These are phyloP conservation scores for Hypotaenidia okinawae DNA, from an alignment of 2,797 vertebrate species.

Conservation along the genomic window DNA sequence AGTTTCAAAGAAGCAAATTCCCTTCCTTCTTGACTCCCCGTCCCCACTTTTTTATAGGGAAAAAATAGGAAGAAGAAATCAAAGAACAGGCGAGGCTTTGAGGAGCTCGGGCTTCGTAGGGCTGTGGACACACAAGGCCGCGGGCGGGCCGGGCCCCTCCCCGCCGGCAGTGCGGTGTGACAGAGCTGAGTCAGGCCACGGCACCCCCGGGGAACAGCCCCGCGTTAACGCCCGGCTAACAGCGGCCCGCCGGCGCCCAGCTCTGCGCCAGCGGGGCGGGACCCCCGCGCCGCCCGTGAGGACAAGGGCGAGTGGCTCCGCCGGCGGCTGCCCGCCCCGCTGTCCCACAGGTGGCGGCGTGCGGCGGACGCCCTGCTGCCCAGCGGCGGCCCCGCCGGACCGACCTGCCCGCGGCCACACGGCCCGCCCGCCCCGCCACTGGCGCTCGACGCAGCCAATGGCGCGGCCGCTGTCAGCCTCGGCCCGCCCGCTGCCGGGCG, in stretches of 20 bases:
- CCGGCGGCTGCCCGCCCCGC: fast-evolving
- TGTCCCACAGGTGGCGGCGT: background rate
- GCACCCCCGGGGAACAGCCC: background rate
- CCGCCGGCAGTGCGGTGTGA: background rate
- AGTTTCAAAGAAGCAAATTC: background rate
- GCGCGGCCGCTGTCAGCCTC: conserved; percentile 54
- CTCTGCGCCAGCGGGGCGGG: background rate
- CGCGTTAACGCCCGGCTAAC: too few relatives aligned
- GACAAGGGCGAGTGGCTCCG: fast-evolving
- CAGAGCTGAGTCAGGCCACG: background rate
- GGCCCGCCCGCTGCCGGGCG: conserved; percentile 76
- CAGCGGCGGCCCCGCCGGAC: too few relatives aligned
- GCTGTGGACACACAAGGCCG: too few relatives aligned
- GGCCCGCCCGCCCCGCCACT: conserved; percentile 65
- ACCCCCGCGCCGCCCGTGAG: fast-evolving
- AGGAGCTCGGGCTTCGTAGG: too few relatives aligned
- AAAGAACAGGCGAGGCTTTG: too few relatives aligned
- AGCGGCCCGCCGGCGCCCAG: background rate
- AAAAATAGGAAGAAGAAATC: background rate
- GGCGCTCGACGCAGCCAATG: conserved; percentile 79
- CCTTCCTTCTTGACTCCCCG: background rate
- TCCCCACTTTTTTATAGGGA: background rate
- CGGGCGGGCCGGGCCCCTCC: too few relatives aligned
- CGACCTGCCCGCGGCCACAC: background rate
- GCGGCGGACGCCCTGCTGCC: fast-evolving